Evolutionary conservation across 1,140 invertebrate genomes (phyloP).

Genomic region (Drosophila tsacasi): DNA sequence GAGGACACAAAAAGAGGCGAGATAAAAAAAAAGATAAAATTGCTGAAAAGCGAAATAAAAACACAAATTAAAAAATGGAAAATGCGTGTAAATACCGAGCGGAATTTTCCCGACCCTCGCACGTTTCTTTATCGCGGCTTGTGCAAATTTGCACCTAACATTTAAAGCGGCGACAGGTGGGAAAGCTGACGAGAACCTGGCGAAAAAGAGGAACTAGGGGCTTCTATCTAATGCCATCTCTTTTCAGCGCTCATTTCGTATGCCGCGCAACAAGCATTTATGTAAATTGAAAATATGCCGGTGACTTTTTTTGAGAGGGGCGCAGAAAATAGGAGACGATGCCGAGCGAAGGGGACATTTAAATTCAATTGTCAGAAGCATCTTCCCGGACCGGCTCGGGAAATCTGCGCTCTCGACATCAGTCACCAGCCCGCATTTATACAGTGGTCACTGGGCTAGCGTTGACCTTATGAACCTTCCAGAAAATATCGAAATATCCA

Average conservation of each 20-base stretch:
- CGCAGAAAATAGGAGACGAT: slow-evolving; percentile 16
- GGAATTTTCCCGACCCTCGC: slow-evolving; percentile 26
- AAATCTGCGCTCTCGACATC: slow-evolving; percentile 44
- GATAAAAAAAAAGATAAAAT: slow-evolving; percentile 11
- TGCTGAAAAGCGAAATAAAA: slow-evolving; percentile 48
- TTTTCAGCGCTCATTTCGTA: slow-evolving; percentile 59
- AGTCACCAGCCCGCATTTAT: slow-evolving; percentile 10
- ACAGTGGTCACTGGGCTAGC: neutral
- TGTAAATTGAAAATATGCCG: slow-evolving; percentile 82
- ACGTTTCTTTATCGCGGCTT: slow-evolving; percentile 38
- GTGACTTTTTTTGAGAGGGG: slow-evolving; percentile 37
- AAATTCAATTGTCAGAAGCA: slow-evolving; percentile 77
- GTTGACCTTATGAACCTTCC: neutral
- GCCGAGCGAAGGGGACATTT: slow-evolving; percentile 61
- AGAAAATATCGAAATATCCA: neutral
- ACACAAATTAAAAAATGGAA: slow-evolving; percentile 69
- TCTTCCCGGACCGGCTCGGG: slow-evolving; percentile 34
- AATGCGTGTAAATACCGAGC: slow-evolving; percentile 68
- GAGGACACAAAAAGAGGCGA: slow-evolving; percentile 14
- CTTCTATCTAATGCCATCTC: slow-evolving; percentile 28
- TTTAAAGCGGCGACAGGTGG: slow-evolving; percentile 60
- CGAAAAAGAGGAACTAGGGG: slow-evolving; percentile 3
- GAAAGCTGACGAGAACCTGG: neutral
- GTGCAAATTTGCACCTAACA: slow-evolving; percentile 65
- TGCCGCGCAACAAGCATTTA: slow-evolving; percentile 80